Evolutionary conservation across 2,797 vertebrate species (phyloP).

Genomic region (Takifugu rubripes): DNA sequence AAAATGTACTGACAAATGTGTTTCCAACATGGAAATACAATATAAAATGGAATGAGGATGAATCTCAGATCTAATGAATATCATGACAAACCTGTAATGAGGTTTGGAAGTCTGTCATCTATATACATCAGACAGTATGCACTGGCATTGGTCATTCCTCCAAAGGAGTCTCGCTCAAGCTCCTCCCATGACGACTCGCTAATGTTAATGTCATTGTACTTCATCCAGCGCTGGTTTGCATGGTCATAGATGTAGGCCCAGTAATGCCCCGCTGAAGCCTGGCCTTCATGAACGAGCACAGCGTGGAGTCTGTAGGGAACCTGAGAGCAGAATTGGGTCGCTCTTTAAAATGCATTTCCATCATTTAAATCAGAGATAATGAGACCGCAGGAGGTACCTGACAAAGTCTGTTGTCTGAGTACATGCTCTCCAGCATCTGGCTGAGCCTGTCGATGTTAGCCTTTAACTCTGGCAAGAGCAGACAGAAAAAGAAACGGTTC

Average conservation of each 20-base stretch:
- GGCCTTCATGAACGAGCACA: constrained; percentile 93
- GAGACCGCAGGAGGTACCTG: constrained; percentile 76
- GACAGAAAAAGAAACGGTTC: constrained; percentile 5
- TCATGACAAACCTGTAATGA: constrained; percentile 73
- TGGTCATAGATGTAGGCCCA: constrained; percentile 94
- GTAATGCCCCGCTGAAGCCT: constrained; percentile 95
- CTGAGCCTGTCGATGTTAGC: constrained; percentile 79
- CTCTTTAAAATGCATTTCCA: constrained; percentile 11
- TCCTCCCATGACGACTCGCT: constrained; percentile 94
- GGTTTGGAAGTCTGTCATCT: constrained; percentile 75
- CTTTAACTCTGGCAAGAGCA: constrained; percentile 83
- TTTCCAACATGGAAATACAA: no score
- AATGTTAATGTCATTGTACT: constrained; percentile 92
- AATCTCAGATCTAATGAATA: background rate
- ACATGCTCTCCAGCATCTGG: constrained; percentile 84
- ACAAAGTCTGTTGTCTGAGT: constrained; percentile 85
- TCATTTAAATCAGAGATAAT: background rate
- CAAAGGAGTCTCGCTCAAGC: constrained; percentile 89
- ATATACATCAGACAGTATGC: constrained; percentile 99
- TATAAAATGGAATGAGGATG: background rate
- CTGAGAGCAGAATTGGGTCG: constrained; percentile 57
- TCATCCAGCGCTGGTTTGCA: constrained; percentile 85
- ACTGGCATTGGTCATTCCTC: constrained; percentile 92
- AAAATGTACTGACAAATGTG: no score
- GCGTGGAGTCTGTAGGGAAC: constrained; percentile 92